Conservation (phyloP, 2,888 invertebrate species). For the Scaeva pyrastri region DNA sequence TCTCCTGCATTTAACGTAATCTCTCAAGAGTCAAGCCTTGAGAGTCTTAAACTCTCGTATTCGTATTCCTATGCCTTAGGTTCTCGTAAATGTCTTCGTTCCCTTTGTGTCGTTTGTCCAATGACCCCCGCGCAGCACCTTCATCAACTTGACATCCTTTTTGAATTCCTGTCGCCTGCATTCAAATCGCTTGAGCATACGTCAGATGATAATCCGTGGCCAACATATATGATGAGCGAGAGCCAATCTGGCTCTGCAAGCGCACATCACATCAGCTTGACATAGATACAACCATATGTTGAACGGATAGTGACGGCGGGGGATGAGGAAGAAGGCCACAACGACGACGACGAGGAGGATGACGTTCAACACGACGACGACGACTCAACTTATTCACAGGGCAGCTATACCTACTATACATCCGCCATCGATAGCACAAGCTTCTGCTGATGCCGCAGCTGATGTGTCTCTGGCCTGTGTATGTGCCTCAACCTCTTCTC, state of each 20-base stretch:
- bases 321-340: not conserved
- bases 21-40: constrained; percentile 6
- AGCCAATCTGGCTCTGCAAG: constrained; percentile 34
- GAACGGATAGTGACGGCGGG: not conserved
- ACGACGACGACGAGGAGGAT: constrained; percentile 5
- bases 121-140: constrained; percentile 49
- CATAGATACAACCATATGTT: not conserved
- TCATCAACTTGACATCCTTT: constrained; percentile 66
- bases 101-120: not conserved
- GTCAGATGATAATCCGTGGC: constrained; percentile 68
- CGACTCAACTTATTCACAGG: constrained; percentile 32
- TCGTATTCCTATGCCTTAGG: too few species aligned
- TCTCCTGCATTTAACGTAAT: constrained; percentile 4
- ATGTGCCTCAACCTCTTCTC: not conserved
- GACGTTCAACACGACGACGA: not conserved
- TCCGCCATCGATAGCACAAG: too few species aligned
- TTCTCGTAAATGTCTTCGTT: not conserved
- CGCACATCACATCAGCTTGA: constrained; percentile 5
- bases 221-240: constrained; percentile 51
- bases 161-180: constrained; percentile 66
- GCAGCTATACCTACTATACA: not conserved
- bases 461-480: not conserved
- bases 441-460: not conserved
- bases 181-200: constrained; percentile 66
- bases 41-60: constrained; percentile 46